Evolutionary conservation across 2,113 vertebrate genomes (phyloP), one percentile per base, ranked within the genome.

Genomic region (Trematocara zebra): DNA sequence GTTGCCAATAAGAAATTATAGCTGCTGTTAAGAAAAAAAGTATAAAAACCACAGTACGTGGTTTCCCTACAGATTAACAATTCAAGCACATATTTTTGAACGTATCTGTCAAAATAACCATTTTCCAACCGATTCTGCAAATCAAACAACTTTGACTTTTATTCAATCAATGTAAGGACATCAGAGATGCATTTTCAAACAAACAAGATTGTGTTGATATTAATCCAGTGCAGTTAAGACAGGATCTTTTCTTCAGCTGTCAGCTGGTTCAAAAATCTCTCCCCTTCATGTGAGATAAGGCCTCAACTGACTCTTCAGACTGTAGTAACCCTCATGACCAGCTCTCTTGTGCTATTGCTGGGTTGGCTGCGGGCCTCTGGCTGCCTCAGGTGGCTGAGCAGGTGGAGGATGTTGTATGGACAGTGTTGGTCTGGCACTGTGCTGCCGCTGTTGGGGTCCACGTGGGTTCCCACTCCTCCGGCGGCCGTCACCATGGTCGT

Each of bases 291-390:
- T 85, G 87, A 86, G 85, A 85, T 97, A 97, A 96, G 94, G 97
- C 96, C 95, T 97, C 92, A 90, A 67, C 82, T 85, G 84, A 78
- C 88, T 92, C 93, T 91, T 99, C 97, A 99, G 93, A 99, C 99
- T 2, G 99, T 99, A 0, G 99, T 99, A 91, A 99, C 99, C 95
- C 99, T 98, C 99, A 99, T 99, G 95, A 99, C 98, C 91, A 99
- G 97, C 96, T 99, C 99, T 93, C 98, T 97, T 96, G 97, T 97
- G 95, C 96, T 94, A 85, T 91, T 94, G 87, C 95, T 96, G 91
- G 97, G 94, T 86, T 97, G 96, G 93, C 94, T 96, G 87, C 98
- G 97, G 88, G 96, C 96, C 95, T 99, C 99, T 6, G 98, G 97
- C 92, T 97, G 97, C 95, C 99, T 97, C 91, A 99, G 96, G 92